Evolutionary conservation across 2,888 invertebrate genomes (phyloP).

Genomic region (Drosophila prostipennis): DNA sequence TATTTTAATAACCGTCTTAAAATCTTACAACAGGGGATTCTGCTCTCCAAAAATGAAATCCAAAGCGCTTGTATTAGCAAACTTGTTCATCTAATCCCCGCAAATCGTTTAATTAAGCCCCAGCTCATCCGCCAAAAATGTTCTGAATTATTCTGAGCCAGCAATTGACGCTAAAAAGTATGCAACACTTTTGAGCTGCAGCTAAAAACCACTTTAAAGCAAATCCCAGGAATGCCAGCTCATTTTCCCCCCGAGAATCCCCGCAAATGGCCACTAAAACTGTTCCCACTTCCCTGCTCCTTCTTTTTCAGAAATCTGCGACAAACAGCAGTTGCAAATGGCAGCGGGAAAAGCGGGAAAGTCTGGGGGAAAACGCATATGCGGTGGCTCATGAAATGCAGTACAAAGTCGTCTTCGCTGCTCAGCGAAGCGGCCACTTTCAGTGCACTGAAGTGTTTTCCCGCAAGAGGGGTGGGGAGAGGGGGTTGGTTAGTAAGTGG

Average conservation of each 20-base stretch:
- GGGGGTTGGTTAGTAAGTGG: not conserved
- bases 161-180: conserved; percentile 43
- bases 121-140: not conserved
- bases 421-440: conserved; percentile 42
- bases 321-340: conserved; percentile 60
- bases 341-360: conserved; percentile 1
- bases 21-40: too few relatives aligned
- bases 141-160: not conserved
- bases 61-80: too few relatives aligned
- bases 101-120: conserved; percentile 55
- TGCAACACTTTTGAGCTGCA: conserved; percentile 64
- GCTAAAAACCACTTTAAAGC: conserved; percentile 59
- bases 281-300: conserved; percentile 18
- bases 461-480: not conserved
- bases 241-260: not conserved
- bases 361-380: conserved; percentile 31
- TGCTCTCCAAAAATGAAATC: too few relatives aligned
- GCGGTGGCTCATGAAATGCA: conserved; percentile 68
- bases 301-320: conserved; percentile 49
- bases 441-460: conserved; percentile 18
- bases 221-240: conserved; percentile 43
- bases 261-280: conserved; percentile 22
- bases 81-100: conserved; percentile 12
- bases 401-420: conserved; percentile 36
- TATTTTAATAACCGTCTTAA: too few relatives aligned